Percentiles rank a stretch among this genome's conserved stretches.
Conservation (phyloP, 2,888 invertebrate species). For the Cremastinae sp. region DNA sequence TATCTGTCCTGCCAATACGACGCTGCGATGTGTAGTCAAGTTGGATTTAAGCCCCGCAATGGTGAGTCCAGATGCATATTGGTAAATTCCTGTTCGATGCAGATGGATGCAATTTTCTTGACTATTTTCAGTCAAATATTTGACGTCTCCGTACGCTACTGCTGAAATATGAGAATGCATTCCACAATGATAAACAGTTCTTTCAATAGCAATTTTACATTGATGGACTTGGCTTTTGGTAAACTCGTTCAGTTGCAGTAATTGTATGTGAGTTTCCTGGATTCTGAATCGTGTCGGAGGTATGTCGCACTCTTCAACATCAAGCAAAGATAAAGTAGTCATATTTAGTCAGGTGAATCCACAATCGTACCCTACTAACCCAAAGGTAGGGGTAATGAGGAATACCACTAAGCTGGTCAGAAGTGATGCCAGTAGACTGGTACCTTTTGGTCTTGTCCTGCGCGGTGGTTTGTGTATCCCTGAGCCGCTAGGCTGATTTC, state of each 20-base stretch:
- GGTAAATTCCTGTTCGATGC: constrained; percentile 18
- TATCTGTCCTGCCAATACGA: constrained; percentile 36
- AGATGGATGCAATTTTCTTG: constrained; percentile 17
- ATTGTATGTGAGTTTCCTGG: constrained; percentile 4
- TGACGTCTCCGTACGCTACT: constrained; percentile 38
- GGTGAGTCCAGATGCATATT: neutral
- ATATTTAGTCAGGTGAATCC: constrained; percentile 46
- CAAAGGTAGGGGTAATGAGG: neutral
- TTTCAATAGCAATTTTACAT: constrained; percentile 52
- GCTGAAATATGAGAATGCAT: constrained; percentile 54
- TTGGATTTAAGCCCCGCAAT: constrained; percentile 21
- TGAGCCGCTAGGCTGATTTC: too few relatives aligned
- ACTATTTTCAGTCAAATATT: constrained; percentile 35
- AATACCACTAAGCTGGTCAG: neutral
- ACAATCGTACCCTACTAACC: constrained; percentile 51
- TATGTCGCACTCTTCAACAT: constrained; percentile 53
- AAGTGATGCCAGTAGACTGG: neutral
- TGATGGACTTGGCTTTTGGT: constrained; percentile 27
- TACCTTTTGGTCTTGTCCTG: too few relatives aligned
- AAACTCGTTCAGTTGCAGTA: constrained; percentile 49
- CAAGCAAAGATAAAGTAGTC: constrained; percentile 50
- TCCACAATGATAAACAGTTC: constrained; percentile 46
- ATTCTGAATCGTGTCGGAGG: neutral
- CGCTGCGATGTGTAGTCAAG: constrained; percentile 14
- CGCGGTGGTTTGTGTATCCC: too few relatives aligned